Evolutionary conservation across 2,797 vertebrate genomes (phyloP), one percentile per base, ranked within the genome.

Genomic region (Heterohyrax brucei): DNA sequence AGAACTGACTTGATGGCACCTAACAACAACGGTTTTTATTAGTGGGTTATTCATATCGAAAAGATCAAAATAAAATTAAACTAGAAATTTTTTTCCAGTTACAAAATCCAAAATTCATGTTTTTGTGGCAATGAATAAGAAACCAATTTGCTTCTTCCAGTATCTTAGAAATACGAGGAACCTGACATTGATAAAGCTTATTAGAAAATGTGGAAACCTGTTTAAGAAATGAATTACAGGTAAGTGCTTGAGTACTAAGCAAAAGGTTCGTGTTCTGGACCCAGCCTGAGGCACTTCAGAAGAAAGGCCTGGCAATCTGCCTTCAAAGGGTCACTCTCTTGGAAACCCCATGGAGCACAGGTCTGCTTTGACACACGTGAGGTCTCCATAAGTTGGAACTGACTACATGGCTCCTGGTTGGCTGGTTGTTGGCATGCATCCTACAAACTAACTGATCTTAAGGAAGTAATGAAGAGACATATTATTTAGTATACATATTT

Each of bases 1-100:
- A 16, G 53, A 56, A 56, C 12, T 56, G 53, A 56, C 53, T 56
- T 56, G 13, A 56, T 56, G 53, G 53, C 12, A 56, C 53, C 53
- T 56, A 56, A 56, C 53, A 56, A 56, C 53, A 56, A 39, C 39
- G 39, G 70, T 77, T 84, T 68, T 85, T 91, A 44, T 9, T 64
- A 50, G 53, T 89, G 12, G 12, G 46, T 81, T 70, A 50, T 94
- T 86, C 24, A n/a, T 86, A 76, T 92, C 64, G 64, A 59, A 78
- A 89, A 14, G 56, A n/a, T 87, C 62, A 87, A 61, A 87, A 28
- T 68, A 93, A 84, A 97, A 80, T 68, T 77, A 77, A 87, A 22
- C 8, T 18, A 56, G 48, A 33, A 78, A 2, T 44, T 64, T n/a
- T 48, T 92, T 95, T 94, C 39, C 39, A 75, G 9, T 50, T 94